Percentiles rank a stretch among this genome's conserved stretches.
Conservation (phyloP, 2,888 invertebrate genomes). For the Leucozona laternaria region DNA sequence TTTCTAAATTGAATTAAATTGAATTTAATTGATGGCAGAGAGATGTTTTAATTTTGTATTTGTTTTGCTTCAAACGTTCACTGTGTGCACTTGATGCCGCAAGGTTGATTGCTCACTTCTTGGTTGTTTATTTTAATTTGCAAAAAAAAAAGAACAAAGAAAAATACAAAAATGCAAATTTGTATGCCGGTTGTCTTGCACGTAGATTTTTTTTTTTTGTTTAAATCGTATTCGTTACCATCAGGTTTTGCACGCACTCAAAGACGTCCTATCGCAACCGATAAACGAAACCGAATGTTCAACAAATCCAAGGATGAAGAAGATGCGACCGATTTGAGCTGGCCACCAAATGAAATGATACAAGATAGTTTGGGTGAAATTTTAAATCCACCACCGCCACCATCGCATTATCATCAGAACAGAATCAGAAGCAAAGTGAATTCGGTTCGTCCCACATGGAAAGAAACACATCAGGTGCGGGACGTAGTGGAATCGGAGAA, state of each 20-base stretch:
- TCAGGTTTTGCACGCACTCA: background rate
- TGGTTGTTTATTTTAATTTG: constrained; percentile 25
- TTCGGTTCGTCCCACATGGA: constrained; percentile 22
- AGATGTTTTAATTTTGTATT: constrained; percentile 6
- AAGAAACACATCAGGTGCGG: constrained; percentile 63
- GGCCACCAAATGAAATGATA: constrained; percentile 49
- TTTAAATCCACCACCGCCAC: constrained; percentile 49
- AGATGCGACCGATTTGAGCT: constrained; percentile 43
- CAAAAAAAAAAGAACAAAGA: background rate
- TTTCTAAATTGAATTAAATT: constrained; percentile 70
- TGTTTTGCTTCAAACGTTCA: constrained; percentile 10
- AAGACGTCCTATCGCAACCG: constrained; percentile 62
- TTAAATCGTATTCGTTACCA: constrained; percentile 24
- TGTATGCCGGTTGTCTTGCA: constrained; percentile 21
- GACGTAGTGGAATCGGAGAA: constrained; percentile 54
- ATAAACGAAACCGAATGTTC: constrained; percentile 71
- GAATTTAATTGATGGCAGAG: constrained; percentile 67
- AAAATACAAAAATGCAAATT: constrained; percentile 26
- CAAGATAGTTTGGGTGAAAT: constrained; percentile 51
- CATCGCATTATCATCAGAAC: too few relatives aligned
- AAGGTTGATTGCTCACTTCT: constrained; percentile 60
- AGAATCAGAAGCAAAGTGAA: constrained; percentile 42
- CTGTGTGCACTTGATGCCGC: constrained; percentile 50
- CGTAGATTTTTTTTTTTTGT: background rate
- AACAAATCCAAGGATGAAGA: constrained; percentile 53